phyloP scores from a whole-genome alignment of 92 coral and sea anemone species.

The Siderastrea siderea region DNA sequence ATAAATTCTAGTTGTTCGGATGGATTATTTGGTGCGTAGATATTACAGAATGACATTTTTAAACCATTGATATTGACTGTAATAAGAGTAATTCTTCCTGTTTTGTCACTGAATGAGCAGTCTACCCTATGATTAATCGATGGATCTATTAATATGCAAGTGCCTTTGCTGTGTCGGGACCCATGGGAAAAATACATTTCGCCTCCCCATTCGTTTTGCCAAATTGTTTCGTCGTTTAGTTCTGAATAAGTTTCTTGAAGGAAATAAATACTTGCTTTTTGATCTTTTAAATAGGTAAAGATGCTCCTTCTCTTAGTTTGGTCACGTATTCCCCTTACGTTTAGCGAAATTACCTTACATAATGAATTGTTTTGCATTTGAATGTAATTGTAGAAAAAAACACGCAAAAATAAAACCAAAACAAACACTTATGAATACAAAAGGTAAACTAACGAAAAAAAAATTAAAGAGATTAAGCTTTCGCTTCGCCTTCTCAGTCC shows the following conservation, averaged over 20 bases:
- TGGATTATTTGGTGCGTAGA: neutral
- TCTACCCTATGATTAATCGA: neutral
- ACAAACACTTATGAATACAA: neutral
- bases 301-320: conserved; percentile 7
- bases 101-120: neutral
- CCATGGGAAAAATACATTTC: neutral
- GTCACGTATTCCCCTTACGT: conserved; percentile 1
- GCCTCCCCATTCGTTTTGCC: conserved; percentile 4
- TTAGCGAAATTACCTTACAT: neutral
- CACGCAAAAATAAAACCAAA: neutral
- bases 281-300: neutral
- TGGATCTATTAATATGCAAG: neutral
- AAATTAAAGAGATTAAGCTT: neutral
- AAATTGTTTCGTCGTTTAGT: too few species aligned
- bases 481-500: conserved; percentile 8
- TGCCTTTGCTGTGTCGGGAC: neutral
- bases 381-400: neutral
- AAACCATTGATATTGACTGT: too few species aligned
- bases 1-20: neutral
- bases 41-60: too few species aligned
- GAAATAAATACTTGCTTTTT: neutral
- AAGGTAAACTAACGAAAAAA: conserved; percentile 5
- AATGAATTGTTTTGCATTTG: neutral
- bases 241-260: too few species aligned
- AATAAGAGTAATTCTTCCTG: neutral